Percentiles rank a stretch among this genome's conserved stretches.
phyloP scores from a whole-genome alignment of 1,140 invertebrate species.

The Tetramorium parvispinum region DNA sequence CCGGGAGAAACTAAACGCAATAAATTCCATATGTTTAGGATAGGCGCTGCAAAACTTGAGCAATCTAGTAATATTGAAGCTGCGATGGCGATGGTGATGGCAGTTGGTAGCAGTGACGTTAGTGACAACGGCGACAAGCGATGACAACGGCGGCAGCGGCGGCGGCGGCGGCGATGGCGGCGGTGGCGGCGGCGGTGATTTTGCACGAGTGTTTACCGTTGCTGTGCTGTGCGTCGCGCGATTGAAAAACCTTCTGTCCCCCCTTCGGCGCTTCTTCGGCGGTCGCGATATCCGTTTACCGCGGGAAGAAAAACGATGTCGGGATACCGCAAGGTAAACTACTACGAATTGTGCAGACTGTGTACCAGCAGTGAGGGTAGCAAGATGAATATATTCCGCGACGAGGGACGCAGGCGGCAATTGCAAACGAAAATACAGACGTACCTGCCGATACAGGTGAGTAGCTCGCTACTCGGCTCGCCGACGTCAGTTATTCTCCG shows the following conservation, averaged over 20 bases:
- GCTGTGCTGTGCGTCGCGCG: slow-evolving; percentile 39
- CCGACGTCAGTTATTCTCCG: too few species aligned
- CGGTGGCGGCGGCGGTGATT: slow-evolving; percentile 18
- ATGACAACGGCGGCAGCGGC: too few species aligned
- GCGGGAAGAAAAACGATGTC: slow-evolving; percentile 86
- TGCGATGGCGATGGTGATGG: too few species aligned
- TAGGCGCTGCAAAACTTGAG: too few species aligned
- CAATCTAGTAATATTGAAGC: too few species aligned
- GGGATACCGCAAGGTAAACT: slow-evolving; percentile 89
- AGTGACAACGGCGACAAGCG: background rate
- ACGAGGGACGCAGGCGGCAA: slow-evolving; percentile 88
- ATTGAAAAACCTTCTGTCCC: slow-evolving; percentile 11
- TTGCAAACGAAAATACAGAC: slow-evolving; percentile 88
- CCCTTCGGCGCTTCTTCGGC: background rate
- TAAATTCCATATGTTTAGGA: too few species aligned
- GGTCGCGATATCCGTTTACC: slow-evolving; percentile 57
- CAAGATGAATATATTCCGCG: slow-evolving; percentile 89
- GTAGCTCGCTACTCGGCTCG: background rate
- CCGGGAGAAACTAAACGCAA: too few species aligned
- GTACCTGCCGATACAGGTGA: slow-evolving; percentile 88
- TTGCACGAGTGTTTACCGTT: slow-evolving; percentile 49
- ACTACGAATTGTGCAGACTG: slow-evolving; percentile 90
- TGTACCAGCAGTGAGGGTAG: slow-evolving; percentile 89
- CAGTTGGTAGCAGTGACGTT: too few species aligned
- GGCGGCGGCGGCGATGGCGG: background rate